Base-by-base conservation (phyloP, 2,797 vertebrate species). In the Argyrosomus regius region DNA sequence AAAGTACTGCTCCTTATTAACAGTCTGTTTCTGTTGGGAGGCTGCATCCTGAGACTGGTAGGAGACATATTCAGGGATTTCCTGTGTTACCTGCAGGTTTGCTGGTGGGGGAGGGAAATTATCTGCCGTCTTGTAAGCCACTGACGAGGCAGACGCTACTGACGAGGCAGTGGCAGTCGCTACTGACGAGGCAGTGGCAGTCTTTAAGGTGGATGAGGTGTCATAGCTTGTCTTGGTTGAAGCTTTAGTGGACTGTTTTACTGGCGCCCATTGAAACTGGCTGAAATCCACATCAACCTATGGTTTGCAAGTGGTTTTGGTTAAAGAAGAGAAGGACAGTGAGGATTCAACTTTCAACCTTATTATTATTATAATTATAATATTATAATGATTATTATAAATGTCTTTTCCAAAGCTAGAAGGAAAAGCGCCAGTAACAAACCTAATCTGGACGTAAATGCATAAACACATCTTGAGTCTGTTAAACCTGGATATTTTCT, bases 261-360 rank as follows among this genome's bases (percentile, higher is more conserved):
- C 88, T 77, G 96, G 94, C 65, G 92, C 87, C 95, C 95, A 95
- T 48, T 92, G 94, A 94, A 95, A 96, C 90, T 97, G 94, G 93
- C 94, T 95, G 91, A 93, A 93, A 35, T 87, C 96, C 94, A 95
- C 93, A 94, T 96, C 93, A 85, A 96, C 97, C 96, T 98, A 49
- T 83, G 87, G 70, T 84, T 83, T 10, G 52, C n/a, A 31, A 56
- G 57, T 52, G 6, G 70, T 87, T 76, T 86, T 63, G 31, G 64
- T 89, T 35, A 74, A 73, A 56, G 59, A 39, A 81, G 35, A 90
- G 83, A 92, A 53, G 90, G 88, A 95, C 22, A 91, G 70, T 84
- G 24, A 78, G 10, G 63, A n/a, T 39, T 49, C 6, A 75, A 20
- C 12, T 28, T 56, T 52, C 17, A 75, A 45, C 9, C 9, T 76